These are phyloP conservation scores for Cynopterus sphinx DNA, from an alignment of 2,797 vertebrate genomes.

Conservation along the genomic window DNA sequence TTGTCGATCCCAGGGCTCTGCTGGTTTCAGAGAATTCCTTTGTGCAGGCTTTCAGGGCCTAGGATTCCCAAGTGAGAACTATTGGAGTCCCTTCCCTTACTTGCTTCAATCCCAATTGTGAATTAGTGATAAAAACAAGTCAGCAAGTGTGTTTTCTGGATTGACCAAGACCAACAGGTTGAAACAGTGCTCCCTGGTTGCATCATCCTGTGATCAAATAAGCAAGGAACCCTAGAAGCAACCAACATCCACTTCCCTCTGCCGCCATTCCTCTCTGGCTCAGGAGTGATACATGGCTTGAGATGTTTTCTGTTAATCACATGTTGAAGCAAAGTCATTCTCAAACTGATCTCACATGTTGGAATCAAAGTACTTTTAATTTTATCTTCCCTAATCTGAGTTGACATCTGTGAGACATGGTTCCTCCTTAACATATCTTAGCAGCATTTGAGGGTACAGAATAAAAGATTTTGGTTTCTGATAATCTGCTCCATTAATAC, in stretches of 20 bases:
- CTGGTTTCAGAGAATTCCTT: background rate
- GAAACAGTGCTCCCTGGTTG: background rate
- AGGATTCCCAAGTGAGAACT: background rate
- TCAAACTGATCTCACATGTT: background rate
- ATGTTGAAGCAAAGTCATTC: background rate
- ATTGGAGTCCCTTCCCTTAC: background rate
- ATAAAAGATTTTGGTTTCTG: background rate
- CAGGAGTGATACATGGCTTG: background rate
- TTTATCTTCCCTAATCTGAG: background rate
- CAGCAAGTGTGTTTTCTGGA: background rate
- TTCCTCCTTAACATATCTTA: background rate
- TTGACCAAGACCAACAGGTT: background rate
- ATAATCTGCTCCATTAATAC: background rate
- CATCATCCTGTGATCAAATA: background rate
- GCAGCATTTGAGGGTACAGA: background rate
- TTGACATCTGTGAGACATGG: background rate
- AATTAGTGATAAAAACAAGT: background rate
- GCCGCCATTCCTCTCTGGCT: background rate
- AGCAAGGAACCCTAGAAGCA: background rate
- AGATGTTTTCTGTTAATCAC: constrained; percentile 1
- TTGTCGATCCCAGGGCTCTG: background rate
- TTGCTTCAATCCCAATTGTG: background rate
- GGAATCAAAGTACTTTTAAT: constrained; percentile 7
- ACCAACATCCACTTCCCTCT: background rate
- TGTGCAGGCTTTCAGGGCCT: background rate